Conservation (phyloP, 2,888 invertebrate genomes). For the Rhagium mordax region DNA sequence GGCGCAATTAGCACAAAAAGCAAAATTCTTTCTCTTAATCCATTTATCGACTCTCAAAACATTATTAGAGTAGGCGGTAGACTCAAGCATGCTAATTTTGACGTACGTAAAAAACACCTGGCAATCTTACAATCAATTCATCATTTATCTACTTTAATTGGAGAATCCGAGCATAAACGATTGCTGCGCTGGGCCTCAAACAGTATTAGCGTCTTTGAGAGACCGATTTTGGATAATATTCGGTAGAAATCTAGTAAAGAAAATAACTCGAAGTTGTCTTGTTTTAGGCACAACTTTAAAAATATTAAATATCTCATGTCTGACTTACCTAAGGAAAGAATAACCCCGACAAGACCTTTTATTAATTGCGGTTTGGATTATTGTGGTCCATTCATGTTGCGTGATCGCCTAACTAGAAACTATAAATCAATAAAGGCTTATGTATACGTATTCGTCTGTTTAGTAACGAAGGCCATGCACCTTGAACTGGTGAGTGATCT, state of each 20-base stretch:
- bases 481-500: constrained; percentile 37
- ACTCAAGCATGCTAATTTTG: no score
- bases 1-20: no score
- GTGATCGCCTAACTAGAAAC: constrained; percentile 27
- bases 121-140: no score
- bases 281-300: constrained; percentile 9
- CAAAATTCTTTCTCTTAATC: no score
- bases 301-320: background rate
- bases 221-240: constrained; percentile 19
- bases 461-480: constrained; percentile 41
- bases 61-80: no score
- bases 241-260: constrained; percentile 5
- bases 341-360: background rate
- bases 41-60: no score
- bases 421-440: constrained; percentile 37
- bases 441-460: constrained; percentile 41
- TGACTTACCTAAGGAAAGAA: background rate
- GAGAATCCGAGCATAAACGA: background rate
- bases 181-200: constrained; percentile 22
- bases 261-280: constrained; percentile 17
- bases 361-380: constrained; percentile 31
- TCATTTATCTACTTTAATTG: no score
- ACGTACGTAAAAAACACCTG: no score
- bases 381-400: constrained; percentile 37
- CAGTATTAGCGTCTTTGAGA: background rate